Evolutionary conservation across 1,140 invertebrate genomes (phyloP).

Genomic region (Leptinotarsa texana): DNA sequence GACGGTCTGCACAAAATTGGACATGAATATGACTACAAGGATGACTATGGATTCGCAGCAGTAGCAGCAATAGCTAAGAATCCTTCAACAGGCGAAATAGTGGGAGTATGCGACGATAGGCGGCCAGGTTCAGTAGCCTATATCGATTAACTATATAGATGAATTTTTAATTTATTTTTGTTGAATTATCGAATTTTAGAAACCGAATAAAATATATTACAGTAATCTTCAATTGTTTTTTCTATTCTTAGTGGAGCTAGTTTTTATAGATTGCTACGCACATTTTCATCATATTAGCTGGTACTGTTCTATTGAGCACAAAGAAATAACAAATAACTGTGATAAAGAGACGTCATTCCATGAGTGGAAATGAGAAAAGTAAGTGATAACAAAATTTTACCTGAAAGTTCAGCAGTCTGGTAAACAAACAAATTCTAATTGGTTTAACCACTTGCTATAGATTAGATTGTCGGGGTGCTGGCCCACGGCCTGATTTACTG

Average conservation of each 20-base stretch:
- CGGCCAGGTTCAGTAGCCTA: slow-evolving; percentile 57
- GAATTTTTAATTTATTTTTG: neutral
- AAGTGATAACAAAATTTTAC: too few relatives aligned
- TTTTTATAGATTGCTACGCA: neutral
- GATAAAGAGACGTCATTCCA: too few relatives aligned
- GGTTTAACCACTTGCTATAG: too few relatives aligned
- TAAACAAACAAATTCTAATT: too few relatives aligned
- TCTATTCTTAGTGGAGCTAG: neutral
- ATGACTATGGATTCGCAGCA: slow-evolving; percentile 59
- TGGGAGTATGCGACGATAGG: slow-evolving; percentile 63
- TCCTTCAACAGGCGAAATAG: slow-evolving; percentile 50
- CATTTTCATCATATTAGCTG: neutral
- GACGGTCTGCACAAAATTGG: slow-evolving; percentile 57
- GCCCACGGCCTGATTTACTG: too few relatives aligned
- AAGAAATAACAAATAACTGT: too few relatives aligned
- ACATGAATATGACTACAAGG: slow-evolving; percentile 55
- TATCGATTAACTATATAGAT: slow-evolving; percentile 4
- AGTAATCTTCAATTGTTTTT: neutral
- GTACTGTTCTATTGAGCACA: too few relatives aligned
- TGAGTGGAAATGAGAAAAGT: too few relatives aligned
- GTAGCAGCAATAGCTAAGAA: slow-evolving; percentile 59
- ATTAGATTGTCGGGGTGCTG: too few relatives aligned
- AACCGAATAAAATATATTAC: neutral
- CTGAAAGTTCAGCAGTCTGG: too few relatives aligned
- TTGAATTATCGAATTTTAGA: neutral